Base-by-base conservation (phyloP, 2,113 vertebrate genomes). In the Aramus guarauna region DNA sequence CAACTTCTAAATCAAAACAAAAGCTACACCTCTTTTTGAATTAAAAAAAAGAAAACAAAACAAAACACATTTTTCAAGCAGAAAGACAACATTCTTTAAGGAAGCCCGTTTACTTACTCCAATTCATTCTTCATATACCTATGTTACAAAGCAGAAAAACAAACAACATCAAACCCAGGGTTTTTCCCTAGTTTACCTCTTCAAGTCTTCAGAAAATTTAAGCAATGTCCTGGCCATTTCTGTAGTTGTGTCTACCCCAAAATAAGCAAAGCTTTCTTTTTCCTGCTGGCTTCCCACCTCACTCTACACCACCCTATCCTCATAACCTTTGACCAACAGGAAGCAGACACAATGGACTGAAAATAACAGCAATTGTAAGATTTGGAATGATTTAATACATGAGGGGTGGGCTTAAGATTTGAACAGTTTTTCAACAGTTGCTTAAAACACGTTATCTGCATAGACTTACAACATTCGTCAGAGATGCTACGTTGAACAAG, bases 271-370 rank as follows among this genome's bases (percentile, higher is more conserved):
- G 91, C 52, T 91, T 96, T 97, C 96, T 97, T 95, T 98, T 98
- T 98, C 98, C 98, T 98, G 98, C 97, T 68, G 64, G 93, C 91
- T 97, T 97, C 88, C 97, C 95, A 95, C 94, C 95, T 96, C 96
- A 90, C 97, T 98, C 97, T 98, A 98, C 97, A 98, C 98, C 98
- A 99, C 98, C 98, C 99, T 98, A 98, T 98, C 98, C 98, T 98
- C 98, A 96, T 98, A 98, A 99, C 98, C 98, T 98, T 98, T 99
- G 99, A 99, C 98, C 99, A 97, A 98, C 98, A 99, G 99, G 99
- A 99, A 99, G 98, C 97, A 99, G 98, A 99, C 98, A 99, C 98
- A 99, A 99, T 98, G 98, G 98, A 98, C 98, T 99, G 98, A 99
- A 99, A 99, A 99, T 99, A 99, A 99, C 98, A 98, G 98, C 96